These are phyloP conservation scores for Mormyrops attenuatus DNA, from an alignment of 2,797 vertebrate species.

Conservation along the genomic window DNA sequence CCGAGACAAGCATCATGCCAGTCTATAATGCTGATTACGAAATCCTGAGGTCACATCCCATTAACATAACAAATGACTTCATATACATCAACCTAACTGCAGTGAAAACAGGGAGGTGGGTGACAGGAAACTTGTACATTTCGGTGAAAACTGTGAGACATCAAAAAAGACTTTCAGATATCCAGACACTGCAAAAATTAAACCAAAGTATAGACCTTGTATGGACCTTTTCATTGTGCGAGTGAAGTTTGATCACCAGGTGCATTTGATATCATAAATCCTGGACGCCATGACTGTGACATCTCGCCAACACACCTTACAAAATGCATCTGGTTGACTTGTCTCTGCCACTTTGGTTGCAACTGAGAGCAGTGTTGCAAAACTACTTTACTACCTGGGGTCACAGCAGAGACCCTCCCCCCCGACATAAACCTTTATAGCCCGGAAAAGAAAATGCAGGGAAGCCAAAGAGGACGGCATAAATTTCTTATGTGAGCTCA, in stretches of 20 bases:
- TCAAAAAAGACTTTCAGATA: background rate
- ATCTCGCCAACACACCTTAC: background rate
- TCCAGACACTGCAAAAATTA: background rate
- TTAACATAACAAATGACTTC: background rate
- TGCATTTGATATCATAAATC: background rate
- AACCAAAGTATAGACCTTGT: background rate
- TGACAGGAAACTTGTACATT: background rate
- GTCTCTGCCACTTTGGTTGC: background rate
- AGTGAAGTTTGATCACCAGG: background rate
- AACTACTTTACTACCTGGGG: background rate
- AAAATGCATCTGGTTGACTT: background rate
- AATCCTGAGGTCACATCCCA: background rate
- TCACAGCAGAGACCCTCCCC: background rate
- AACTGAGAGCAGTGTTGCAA: background rate
- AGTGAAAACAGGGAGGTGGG: background rate
- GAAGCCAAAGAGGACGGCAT: background rate
- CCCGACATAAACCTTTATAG: background rate
- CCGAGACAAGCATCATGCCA: background rate
- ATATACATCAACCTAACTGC: background rate
- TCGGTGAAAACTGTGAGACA: background rate
- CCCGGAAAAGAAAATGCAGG: background rate
- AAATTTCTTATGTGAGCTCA: background rate
- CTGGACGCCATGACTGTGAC: background rate
- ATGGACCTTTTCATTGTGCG: background rate
- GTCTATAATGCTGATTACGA: background rate